These are phyloP conservation scores for Poeciliopsis retropinna DNA, from an alignment of 2,113 vertebrate genomes.

Conservation along the genomic window DNA sequence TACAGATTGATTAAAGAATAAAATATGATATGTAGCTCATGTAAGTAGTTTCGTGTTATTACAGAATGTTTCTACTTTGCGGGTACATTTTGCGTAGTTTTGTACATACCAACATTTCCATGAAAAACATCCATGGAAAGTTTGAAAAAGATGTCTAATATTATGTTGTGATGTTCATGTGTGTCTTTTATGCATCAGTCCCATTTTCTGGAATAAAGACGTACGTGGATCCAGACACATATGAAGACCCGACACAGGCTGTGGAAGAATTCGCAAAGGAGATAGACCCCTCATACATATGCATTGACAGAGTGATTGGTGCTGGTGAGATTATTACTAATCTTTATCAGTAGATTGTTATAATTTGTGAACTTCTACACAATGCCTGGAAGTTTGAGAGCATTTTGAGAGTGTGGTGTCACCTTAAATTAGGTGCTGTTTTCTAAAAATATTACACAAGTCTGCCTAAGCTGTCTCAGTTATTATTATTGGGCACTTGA, in stretches of 20 bases:
- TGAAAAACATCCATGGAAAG: background rate
- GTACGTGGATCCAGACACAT: constrained; percentile 96
- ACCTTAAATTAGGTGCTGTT: background rate
- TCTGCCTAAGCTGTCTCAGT: constrained; percentile 4
- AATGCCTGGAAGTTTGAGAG: background rate
- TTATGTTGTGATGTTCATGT: background rate
- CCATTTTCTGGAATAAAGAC: constrained; percentile 93
- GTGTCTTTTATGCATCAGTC: constrained; percentile 72
- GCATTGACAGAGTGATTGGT: constrained; percentile 97
- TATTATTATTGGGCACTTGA: background rate
- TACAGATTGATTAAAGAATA: too few species aligned
- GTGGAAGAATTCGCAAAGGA: constrained; percentile 98
- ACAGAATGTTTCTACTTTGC: too few species aligned
- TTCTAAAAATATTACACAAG: background rate
- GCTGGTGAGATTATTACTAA: constrained; percentile 82
- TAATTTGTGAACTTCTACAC: background rate
- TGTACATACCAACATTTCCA: background rate
- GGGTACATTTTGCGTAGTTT: too few species aligned
- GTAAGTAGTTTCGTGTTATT: too few species aligned
- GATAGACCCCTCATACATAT: constrained; percentile 96
- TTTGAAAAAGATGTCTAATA: background rate
- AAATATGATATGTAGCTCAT: too few species aligned
- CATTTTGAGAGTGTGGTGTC: background rate
- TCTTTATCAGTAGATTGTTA: background rate
- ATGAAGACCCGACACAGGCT: constrained; percentile 95